These are phyloP conservation scores for Mionectes macconnelli DNA, from an alignment of 2,113 vertebrate species.

Conservation along the genomic window DNA sequence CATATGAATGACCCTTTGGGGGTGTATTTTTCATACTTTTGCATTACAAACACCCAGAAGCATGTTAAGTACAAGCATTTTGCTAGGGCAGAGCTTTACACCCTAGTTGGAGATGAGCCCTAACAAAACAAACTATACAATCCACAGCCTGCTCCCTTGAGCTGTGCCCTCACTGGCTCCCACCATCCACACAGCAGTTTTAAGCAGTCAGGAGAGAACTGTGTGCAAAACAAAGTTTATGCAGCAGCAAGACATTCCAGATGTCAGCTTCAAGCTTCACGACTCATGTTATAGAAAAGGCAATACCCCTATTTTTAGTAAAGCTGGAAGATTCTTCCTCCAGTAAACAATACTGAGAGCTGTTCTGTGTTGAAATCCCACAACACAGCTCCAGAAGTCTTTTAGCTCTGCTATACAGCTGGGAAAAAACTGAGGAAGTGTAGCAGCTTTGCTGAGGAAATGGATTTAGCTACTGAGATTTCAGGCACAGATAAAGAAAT, in stretches of 20 bases:
- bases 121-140: background rate
- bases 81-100: background rate
- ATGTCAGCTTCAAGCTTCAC: background rate
- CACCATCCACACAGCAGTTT: background rate
- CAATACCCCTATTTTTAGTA: background rate
- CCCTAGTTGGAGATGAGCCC: background rate
- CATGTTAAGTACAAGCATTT: background rate
- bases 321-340: background rate
- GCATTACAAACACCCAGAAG: background rate
- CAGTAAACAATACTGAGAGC: background rate
- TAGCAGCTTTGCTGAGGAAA: background rate
- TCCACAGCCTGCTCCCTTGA: background rate
- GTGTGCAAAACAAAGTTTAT: background rate
- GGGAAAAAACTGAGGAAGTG: fast-evolving
- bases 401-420: background rate
- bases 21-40: background rate
- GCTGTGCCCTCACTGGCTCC: background rate
- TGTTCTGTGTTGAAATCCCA: background rate
- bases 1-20: background rate
- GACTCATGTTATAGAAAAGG: background rate
- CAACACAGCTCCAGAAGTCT: background rate
- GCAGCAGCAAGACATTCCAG: background rate
- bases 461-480: fast-evolving
- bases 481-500: background rate
- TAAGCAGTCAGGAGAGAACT: background rate